A percentile compares a stretch with the other conserved stretches of the same genome.
Evolutionary conservation across 2,888 invertebrate genomes (phyloP).

Genomic region (Archips crataeganus): DNA sequence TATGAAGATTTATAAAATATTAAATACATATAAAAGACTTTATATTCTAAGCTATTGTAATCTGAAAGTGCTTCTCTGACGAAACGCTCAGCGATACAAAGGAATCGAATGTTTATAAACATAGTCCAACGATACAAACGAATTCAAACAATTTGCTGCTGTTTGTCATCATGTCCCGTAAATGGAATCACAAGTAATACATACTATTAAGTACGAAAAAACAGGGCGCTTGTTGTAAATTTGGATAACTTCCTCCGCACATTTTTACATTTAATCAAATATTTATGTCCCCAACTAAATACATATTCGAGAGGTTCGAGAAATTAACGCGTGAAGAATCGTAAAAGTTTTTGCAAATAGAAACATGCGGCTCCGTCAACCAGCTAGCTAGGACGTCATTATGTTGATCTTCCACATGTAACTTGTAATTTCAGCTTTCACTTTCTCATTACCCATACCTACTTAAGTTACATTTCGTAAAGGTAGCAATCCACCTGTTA

Average conservation of each 20-base stretch:
- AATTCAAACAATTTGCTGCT: slow-evolving; percentile 27
- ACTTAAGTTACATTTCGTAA: slow-evolving; percentile 33
- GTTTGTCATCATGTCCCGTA: slow-evolving; percentile 10
- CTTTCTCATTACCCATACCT: slow-evolving; percentile 41
- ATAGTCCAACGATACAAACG: slow-evolving; percentile 21
- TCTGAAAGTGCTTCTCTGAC: slow-evolving; percentile 10
- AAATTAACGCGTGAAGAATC: slow-evolving; percentile 46
- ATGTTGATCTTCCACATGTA: slow-evolving; percentile 49
- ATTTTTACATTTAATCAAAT: not conserved
- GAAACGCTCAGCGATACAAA: slow-evolving; percentile 14
- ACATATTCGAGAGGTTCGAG: not conserved
- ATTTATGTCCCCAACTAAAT: slow-evolving; percentile 6
- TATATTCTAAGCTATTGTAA: slow-evolving; percentile 1
- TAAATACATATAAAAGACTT: not conserved
- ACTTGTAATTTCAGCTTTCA: slow-evolving; percentile 43
- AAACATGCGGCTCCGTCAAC: slow-evolving; percentile 39
- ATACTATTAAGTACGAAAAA: not conserved
- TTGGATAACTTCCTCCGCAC: not conserved
- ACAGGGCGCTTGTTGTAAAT: not conserved
- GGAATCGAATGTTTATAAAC: slow-evolving; percentile 25
- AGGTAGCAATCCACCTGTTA: slow-evolving; percentile 27
- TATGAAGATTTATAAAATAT: not conserved
- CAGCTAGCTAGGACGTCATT: slow-evolving; percentile 44
- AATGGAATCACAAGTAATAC: not conserved
- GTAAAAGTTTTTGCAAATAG: slow-evolving; percentile 50